Evolutionary conservation across 2,888 invertebrate genomes (phyloP).

Genomic region (Autographa gamma): DNA sequence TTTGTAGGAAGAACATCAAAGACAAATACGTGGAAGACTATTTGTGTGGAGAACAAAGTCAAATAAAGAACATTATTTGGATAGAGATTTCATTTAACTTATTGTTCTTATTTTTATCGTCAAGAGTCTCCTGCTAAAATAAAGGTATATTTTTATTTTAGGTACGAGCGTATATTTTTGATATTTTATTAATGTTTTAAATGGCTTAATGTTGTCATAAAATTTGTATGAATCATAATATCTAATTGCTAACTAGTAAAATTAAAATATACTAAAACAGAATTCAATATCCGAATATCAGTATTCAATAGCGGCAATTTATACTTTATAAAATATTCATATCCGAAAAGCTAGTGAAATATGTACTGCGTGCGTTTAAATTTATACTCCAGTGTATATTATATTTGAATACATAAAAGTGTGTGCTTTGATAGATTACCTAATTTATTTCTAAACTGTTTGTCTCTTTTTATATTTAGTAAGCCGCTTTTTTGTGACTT

Average conservation of each 20-base stretch:
- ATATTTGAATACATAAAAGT: background rate
- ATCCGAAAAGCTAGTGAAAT: background rate
- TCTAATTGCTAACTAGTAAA: background rate
- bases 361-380: background rate
- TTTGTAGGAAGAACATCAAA: constrained; percentile 7
- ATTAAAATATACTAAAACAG: constrained; percentile 1
- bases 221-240: background rate
- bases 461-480: too few relatives aligned
- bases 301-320: constrained; percentile 2
- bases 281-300: background rate
- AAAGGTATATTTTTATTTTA: background rate
- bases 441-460: too few relatives aligned
- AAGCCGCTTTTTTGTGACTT: too few relatives aligned
- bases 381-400: background rate
- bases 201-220: background rate
- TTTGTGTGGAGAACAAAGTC: constrained; percentile 22
- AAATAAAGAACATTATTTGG: constrained; percentile 5
- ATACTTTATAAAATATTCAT: constrained; percentile 4
- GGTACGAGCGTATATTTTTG: background rate
- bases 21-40: background rate
- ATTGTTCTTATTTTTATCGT: background rate
- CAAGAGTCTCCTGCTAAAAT: background rate
- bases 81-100: constrained; percentile 9
- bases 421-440: background rate
- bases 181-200: too few relatives aligned